Evolutionary conservation across 1,140 invertebrate genomes (phyloP), one percentile per base, ranked within the genome.

Genomic region (Parasteatoda tepidariorum): DNA sequence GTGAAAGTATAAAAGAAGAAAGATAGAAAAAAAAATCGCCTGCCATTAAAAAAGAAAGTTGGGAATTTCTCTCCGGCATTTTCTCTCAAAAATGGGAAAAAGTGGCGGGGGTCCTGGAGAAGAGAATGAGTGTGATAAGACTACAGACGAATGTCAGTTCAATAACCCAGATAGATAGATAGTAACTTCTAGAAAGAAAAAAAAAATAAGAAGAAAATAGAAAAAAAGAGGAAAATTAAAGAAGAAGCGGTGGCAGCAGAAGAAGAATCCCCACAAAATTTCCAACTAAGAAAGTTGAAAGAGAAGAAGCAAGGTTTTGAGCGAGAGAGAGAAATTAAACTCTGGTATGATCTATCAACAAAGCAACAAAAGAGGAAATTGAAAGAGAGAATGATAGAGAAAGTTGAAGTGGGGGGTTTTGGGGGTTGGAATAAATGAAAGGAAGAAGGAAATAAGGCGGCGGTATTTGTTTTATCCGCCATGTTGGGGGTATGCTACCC

Each of bases 141-240:
- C 62, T 79, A n/a, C 62, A 79, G 64, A 66, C 75, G 75, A 70
- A 81, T 62, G 78, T 81, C 78, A 81, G 78, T 81, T 81, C 78
- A 81, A 81, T 81, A 81, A 81, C 78, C 67, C 48, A 70, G 78
- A 81, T 81, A 81, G 75, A 79, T 79, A 79, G 78, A 81, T 81
- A 81, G 78, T 79, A 79, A 79, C 34, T 28, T 55, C 26, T 41
- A 15, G 11, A 61, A 33, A 59, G 34, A 55, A 33, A 24, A 34
- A 70, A 31, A n/a, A 11, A 31, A 31, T 24, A 26, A 54, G 28
- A 71, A 54, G 18, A 13, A 48, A 48, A 48, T 22, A 22, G n/a
- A 78, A 66, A 33, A 13, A 66, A 28, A 67, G 30, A 48, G 26
- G 11, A 68, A 48, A 70, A 81, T 28, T 34, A 81, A 70, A 67